Evolutionary conservation across 2,888 invertebrate species (phyloP).

Genomic region (Drosophila parthenogenetica): DNA sequence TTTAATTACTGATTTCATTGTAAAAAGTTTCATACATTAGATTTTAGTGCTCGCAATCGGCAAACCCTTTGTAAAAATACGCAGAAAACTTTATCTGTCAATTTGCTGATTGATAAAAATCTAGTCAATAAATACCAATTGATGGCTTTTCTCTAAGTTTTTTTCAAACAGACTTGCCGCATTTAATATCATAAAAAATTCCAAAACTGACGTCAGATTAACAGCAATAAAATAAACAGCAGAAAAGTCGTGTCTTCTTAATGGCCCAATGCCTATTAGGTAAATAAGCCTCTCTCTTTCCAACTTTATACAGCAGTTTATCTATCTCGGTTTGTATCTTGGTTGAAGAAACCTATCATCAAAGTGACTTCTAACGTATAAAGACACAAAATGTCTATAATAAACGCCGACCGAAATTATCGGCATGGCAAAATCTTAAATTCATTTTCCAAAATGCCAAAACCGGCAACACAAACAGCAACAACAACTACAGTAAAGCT

Average conservation of each 20-base stretch:
- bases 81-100: conserved; percentile 23
- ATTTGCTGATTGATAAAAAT: conserved; percentile 25
- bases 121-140: conserved; percentile 52
- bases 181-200: conserved; percentile 14
- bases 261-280: conserved; percentile 49
- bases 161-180: conserved; percentile 15
- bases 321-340: conserved; percentile 11
- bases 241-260: conserved; percentile 47
- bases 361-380: conserved; percentile 21
- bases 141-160: conserved; percentile 17
- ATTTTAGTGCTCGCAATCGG: not conserved
- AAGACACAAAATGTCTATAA: conserved; percentile 48
- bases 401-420: conserved; percentile 63
- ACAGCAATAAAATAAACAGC: conserved; percentile 4
- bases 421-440: conserved; percentile 65
- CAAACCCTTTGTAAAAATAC: conserved; percentile 6
- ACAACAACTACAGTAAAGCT: conserved; percentile 38
- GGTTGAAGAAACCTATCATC: conserved; percentile 38
- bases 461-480: conserved; percentile 52
- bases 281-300: conserved; percentile 35
- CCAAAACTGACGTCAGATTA: conserved; percentile 32
- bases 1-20: not conserved
- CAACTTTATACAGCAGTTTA: not conserved
- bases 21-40: conserved; percentile 1
- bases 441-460: conserved; percentile 66